A percentile compares a stretch with the other conserved stretches of the same genome.
phyloP scores from a whole-genome alignment of 2,797 vertebrate species.

The Leuciscus waleckii region DNA sequence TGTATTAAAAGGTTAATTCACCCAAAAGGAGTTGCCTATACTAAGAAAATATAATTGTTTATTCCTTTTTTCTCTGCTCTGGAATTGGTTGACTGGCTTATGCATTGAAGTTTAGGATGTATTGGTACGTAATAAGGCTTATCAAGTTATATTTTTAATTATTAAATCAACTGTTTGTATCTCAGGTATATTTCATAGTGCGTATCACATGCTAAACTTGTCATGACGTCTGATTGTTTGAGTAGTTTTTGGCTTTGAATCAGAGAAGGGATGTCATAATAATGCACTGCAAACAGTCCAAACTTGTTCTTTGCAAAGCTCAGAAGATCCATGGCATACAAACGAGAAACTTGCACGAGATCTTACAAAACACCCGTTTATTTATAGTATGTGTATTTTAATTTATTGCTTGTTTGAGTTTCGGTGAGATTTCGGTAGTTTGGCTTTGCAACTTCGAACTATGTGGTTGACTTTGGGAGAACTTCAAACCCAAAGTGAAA shows the following conservation, averaged over 20 bases:
- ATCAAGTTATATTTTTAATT: neutral
- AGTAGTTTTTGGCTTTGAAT: slow-evolving; percentile 6
- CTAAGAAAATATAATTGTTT: neutral
- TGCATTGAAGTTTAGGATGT: neutral
- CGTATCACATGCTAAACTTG: neutral
- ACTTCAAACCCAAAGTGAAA: slow-evolving; percentile 8
- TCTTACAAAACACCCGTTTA: neutral
- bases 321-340: neutral
- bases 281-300: neutral
- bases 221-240: neutral
- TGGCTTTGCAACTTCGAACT: neutral
- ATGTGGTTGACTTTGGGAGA: neutral
- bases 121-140: neutral
- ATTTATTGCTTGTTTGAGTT: neutral
- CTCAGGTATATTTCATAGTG: neutral
- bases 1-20: neutral
- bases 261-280: neutral
- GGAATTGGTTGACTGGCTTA: neutral
- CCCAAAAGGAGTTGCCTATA: neutral
- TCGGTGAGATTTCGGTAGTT: neutral
- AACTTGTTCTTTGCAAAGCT: neutral
- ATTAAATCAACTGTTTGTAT: neutral
- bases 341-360: neutral
- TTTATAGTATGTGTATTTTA: neutral
- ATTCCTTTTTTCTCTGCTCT: neutral